Evolutionary conservation across 2,797 vertebrate genomes (phyloP).

Genomic region (Coranthus polyacanthus): DNA sequence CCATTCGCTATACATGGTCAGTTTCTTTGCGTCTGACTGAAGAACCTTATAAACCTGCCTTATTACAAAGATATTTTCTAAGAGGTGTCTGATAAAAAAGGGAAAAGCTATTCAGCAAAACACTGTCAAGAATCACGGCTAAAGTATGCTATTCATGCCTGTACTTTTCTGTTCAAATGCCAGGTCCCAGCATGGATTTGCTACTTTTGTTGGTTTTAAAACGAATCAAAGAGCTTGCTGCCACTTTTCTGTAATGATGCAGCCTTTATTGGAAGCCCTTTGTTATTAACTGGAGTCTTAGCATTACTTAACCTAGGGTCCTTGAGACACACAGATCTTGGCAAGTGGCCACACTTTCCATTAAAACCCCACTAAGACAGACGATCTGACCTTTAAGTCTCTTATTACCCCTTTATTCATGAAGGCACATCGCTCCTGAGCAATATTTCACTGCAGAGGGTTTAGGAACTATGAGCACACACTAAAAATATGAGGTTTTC

Average conservation of each 20-base stretch:
- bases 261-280: conserved; percentile 34
- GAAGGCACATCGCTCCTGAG: conserved; percentile 48
- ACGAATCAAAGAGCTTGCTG: conserved; percentile 56
- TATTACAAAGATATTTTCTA: too few relatives aligned
- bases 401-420: conserved; percentile 71
- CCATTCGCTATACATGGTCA: too few relatives aligned
- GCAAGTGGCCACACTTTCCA: conserved; percentile 74
- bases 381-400: conserved; percentile 80
- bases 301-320: conserved; percentile 74
- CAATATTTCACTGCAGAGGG: conserved; percentile 58
- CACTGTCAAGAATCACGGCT: conserved; percentile 8
- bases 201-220: conserved; percentile 35
- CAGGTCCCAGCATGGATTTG: conserved; percentile 49
- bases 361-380: conserved; percentile 79
- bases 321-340: conserved; percentile 67
- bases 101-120: conserved; percentile 1
- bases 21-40: too few relatives aligned
- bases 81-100: too few relatives aligned
- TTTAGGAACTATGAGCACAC: conserved; percentile 46
- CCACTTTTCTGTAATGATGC: conserved; percentile 53
- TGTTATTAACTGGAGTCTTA: conserved; percentile 72
- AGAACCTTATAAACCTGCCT: not conserved
- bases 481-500: conserved; percentile 31
- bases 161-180: conserved; percentile 50
- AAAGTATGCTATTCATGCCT: not conserved